A percentile compares a stretch with the other conserved stretches of the same genome.
Evolutionary conservation across 2,113 vertebrate genomes (phyloP).

Genomic region (Setophaga petechia): DNA sequence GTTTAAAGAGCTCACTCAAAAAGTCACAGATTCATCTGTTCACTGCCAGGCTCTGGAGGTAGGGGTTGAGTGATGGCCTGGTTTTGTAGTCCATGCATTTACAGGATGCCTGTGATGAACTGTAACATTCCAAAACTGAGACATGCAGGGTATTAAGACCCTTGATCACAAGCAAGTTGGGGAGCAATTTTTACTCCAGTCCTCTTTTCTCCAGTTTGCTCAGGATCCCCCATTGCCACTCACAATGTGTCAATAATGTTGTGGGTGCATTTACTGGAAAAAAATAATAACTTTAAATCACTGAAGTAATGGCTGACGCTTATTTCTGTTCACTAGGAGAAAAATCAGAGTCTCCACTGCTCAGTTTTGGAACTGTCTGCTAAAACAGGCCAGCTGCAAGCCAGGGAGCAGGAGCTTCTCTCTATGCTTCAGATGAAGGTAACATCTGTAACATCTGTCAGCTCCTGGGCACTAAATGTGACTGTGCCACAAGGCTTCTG

Average conservation of each 20-base stretch:
- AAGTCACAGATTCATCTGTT: constrained; percentile 54
- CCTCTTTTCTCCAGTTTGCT: neutral
- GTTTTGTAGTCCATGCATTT: neutral
- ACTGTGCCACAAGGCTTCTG: neutral
- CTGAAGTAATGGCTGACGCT: neutral
- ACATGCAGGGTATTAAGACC: neutral
- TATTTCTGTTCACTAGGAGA: constrained; percentile 74
- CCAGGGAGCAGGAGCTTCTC: constrained; percentile 86
- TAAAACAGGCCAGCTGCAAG: constrained; percentile 84
- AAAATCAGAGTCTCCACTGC: constrained; percentile 82
- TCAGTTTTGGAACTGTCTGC: constrained; percentile 81
- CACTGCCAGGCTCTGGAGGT: constrained; percentile 77
- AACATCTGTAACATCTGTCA: constrained; percentile 12
- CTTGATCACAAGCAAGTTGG: neutral
- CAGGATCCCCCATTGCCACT: neutral
- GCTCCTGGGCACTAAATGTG: neutral
- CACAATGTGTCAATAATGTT: neutral
- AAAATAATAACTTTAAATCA: neutral
- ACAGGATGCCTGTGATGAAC: neutral
- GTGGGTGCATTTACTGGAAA: neutral
- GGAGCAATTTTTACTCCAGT: neutral
- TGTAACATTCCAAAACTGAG: neutral
- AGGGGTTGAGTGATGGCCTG: neutral
- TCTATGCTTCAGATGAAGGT: constrained; percentile 89
- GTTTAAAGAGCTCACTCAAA: constrained; percentile 69